These are phyloP conservation scores for Peromyscus nudipes DNA, from an alignment of 2,797 vertebrate genomes.

Conservation along the genomic window DNA sequence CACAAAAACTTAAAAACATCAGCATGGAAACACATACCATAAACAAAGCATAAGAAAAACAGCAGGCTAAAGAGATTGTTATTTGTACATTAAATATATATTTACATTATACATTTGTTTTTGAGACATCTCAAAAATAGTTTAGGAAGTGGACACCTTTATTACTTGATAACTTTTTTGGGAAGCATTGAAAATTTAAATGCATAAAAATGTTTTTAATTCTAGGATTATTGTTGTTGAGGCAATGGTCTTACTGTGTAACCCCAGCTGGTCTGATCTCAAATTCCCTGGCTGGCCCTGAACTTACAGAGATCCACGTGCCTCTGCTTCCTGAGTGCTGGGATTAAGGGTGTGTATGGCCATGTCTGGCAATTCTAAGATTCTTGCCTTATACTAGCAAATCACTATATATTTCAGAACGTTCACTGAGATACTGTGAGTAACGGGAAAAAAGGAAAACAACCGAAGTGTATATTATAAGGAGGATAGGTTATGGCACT, in stretches of 20 bases:
- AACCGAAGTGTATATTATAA: not conserved
- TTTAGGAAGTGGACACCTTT: not conserved
- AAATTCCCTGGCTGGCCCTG: not conserved
- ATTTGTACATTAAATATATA: not conserved
- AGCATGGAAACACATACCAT: slow-evolving; percentile 12
- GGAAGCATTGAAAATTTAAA: slow-evolving; percentile 2
- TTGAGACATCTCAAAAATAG: not conserved
- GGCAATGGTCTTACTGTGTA: not conserved
- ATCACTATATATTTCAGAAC: not conserved
- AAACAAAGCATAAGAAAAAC: slow-evolving; percentile 43
- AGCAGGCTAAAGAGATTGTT: slow-evolving; percentile 37
- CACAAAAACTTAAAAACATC: not conserved
- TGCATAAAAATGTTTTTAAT: slow-evolving; percentile 54
- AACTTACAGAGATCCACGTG: not conserved
- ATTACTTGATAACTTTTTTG: not conserved
- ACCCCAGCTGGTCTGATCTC: not conserved
- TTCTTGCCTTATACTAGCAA: not conserved
- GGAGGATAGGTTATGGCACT: not conserved
- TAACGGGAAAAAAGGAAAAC: slow-evolving; percentile 1
- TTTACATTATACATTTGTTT: not conserved
- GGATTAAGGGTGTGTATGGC: not conserved
- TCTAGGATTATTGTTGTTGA: slow-evolving; percentile 2
- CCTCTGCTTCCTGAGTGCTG: not conserved
- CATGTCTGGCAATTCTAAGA: slow-evolving; percentile 1
- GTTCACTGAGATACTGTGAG: not conserved